Evolutionary conservation across 2,797 vertebrate species (phyloP), one percentile per base, ranked within the genome.

Genomic region (Etheostoma nigrum): DNA sequence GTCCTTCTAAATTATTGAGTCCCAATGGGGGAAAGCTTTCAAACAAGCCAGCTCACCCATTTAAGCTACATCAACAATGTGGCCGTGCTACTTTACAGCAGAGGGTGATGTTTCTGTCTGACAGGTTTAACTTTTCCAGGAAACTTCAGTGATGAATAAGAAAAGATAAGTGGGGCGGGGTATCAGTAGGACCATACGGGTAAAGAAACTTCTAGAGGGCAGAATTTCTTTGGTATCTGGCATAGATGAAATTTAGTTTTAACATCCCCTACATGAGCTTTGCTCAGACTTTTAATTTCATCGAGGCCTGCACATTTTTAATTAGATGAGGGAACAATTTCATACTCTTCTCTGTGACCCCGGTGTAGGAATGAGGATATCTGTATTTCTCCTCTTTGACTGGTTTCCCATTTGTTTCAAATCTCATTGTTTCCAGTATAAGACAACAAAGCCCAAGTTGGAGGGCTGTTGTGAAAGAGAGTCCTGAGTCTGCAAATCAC

Each of bases 51-150:
- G 69, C 23, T 74, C 62, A 23, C 30, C 82, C 53, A 87, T 89
- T 90, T 91, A 89, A 59, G 63, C 68, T 61, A 73, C 85, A 79
- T 74, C 74, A 88, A 86, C 84, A 83, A 64, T 55, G 72, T 83
- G 68, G 70, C 69, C 27, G 23, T 53, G 27, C 63, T 74, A 57
- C 59, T 90, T 84, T 68, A 85, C 25, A 61, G 68, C 49, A 72
- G 45, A 63, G 40, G 53, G 3, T 36, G 1, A 78, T 85, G 69
- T 66, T 86, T 75, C 55, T 55, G 15, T 54, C 27, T 74, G 69
- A 86, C 69, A 74, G 52, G 25, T 80, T 85, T 33, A 78, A 52
- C 47, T 72, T 72, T 79, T 78, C 21, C 45, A 27, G 53, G 69
- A 75, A 59, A 25, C 63, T 84, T 67, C 16, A 67, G 44, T 57